These are phyloP conservation scores for Drosophila kurseongensis DNA, from an alignment of 1,140 invertebrate species.

Conservation along the genomic window DNA sequence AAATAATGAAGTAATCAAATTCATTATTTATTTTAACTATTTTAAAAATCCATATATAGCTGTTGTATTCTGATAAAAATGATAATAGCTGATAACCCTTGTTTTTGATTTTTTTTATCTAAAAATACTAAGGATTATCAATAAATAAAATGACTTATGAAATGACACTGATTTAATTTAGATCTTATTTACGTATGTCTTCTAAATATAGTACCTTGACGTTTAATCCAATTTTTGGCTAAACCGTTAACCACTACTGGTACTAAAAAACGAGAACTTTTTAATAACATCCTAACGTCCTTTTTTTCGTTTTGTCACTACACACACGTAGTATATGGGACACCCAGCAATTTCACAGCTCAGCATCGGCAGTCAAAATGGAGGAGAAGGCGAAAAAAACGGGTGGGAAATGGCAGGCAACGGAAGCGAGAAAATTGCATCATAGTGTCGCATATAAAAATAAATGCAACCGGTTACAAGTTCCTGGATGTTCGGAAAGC, in stretches of 20 bases:
- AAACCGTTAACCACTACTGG: background rate
- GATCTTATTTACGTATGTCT: background rate
- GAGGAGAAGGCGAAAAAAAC: slow-evolving; percentile 20
- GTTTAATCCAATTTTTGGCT: background rate
- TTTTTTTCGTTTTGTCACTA: slow-evolving; percentile 10
- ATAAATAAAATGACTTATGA: too few relatives aligned
- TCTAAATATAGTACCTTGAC: too few relatives aligned
- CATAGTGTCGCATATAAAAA: slow-evolving; percentile 80
- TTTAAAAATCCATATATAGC: too few relatives aligned
- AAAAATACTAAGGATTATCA: too few relatives aligned
- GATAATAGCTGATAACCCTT: too few relatives aligned
- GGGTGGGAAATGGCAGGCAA: slow-evolving; percentile 43
- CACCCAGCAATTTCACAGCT: slow-evolving; percentile 66
- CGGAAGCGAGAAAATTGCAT: slow-evolving; percentile 79
- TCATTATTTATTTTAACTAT: too few relatives aligned
- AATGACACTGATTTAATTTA: too few relatives aligned
- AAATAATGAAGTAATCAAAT: too few relatives aligned
- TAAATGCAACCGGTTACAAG: slow-evolving; percentile 74
- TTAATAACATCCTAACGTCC: slow-evolving; percentile 36
- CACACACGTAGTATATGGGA: slow-evolving; percentile 25
- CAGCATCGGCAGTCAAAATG: slow-evolving; percentile 54
- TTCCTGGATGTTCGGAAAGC: slow-evolving; percentile 37
- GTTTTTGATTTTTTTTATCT: too few relatives aligned
- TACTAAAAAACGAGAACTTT: slow-evolving; percentile 8
- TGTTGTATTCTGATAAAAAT: too few relatives aligned